phyloP scores from a whole-genome alignment of 1,140 invertebrate genomes.

The Sycophaga agraensis region DNA sequence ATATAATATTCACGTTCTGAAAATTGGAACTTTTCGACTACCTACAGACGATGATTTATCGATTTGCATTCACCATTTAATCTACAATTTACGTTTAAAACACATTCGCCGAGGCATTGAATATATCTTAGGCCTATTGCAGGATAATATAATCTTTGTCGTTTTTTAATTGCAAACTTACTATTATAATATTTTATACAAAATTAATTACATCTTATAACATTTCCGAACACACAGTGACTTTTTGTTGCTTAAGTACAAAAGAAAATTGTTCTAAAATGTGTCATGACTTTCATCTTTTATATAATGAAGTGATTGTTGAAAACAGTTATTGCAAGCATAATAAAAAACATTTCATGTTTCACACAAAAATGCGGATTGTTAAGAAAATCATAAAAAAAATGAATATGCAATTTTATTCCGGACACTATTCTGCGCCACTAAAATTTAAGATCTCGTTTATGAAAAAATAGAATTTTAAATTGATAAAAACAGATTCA shows the following conservation, averaged over 20 bases:
- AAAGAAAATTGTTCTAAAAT: constrained; percentile 15
- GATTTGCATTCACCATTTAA: constrained; percentile 19
- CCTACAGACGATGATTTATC: constrained; percentile 19
- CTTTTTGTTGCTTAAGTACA: constrained; percentile 26
- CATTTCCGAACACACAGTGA: not conserved
- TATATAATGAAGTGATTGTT: not conserved
- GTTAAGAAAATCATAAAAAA: not conserved
- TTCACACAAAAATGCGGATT: not conserved
- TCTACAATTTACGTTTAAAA: constrained; percentile 14
- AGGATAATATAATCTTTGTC: constrained; percentile 2
- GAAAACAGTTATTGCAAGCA: not conserved
- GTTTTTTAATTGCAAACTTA: constrained; percentile 19
- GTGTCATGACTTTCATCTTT: constrained; percentile 15
- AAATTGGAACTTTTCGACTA: constrained; percentile 20
- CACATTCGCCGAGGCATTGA: constrained; percentile 12
- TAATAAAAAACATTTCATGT: not conserved
- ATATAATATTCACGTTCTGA: constrained; percentile 23
- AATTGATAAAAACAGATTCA: constrained; percentile 20
- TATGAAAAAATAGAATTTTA: constrained; percentile 25
- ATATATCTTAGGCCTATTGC: constrained; percentile 20
- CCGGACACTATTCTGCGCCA: not conserved
- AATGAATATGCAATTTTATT: not conserved
- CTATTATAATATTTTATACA: constrained; percentile 20
- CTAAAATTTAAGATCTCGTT: constrained; percentile 16
- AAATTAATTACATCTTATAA: constrained; percentile 25